phyloP scores from a whole-genome alignment of 2,888 invertebrate species.

The Macropis europaea region DNA sequence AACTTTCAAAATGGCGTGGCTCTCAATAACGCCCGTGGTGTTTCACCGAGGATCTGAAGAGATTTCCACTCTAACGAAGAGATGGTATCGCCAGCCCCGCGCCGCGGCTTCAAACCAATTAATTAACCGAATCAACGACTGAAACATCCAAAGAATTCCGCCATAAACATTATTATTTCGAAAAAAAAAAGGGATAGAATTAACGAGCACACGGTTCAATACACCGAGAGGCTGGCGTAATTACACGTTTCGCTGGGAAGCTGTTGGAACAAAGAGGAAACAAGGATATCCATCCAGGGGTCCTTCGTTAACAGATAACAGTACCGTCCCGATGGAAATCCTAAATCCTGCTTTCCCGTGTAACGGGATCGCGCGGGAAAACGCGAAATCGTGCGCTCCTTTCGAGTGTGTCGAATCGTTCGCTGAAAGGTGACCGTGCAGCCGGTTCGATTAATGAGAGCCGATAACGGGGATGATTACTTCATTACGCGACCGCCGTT shows the following conservation, averaged over 20 bases:
- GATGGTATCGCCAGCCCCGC: too few relatives aligned
- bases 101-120: too few relatives aligned
- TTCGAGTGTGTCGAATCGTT: constrained; percentile 12
- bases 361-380: constrained; percentile 18
- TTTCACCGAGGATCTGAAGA: too few relatives aligned
- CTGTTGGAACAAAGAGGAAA: not conserved
- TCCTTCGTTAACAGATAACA: constrained; percentile 26
- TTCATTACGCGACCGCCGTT: constrained; percentile 60
- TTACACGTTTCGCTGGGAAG: not conserved
- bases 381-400: constrained; percentile 5
- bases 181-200: not conserved
- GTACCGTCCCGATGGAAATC: constrained; percentile 10
- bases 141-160: too few relatives aligned
- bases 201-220: not conserved
- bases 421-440: constrained; percentile 21
- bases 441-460: constrained; percentile 60
- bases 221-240: not conserved
- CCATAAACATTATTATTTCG: too few relatives aligned
- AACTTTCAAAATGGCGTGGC: too few relatives aligned
- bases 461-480: constrained; percentile 63
- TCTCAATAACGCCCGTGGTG: too few relatives aligned
- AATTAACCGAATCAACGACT: too few relatives aligned
- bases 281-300: not conserved
- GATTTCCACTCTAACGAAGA: too few relatives aligned
- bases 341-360: constrained; percentile 27